Evolutionary conservation across 37 sponge, comb jelly and placozoan genomes (phyloP).

Genomic region (Theonella swinhoei): DNA sequence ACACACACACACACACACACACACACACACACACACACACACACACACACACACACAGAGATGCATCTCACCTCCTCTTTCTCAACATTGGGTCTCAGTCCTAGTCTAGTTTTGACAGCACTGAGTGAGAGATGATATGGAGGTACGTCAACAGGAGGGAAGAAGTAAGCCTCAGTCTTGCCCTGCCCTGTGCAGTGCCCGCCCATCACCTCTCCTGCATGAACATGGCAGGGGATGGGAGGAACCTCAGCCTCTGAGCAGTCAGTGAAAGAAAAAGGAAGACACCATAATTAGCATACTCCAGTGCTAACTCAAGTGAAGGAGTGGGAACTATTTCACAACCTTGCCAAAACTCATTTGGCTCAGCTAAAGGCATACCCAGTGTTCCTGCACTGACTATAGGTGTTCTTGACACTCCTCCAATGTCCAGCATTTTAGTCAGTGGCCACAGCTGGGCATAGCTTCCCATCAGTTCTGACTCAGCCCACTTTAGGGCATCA

Average conservation of each 20-base stretch:
- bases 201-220: slow-evolving; percentile 71
- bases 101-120: slow-evolving; percentile 70
- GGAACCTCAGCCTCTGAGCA: slow-evolving; percentile 78
- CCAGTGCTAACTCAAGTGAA: no score
- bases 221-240: slow-evolving; percentile 92
- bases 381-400: no score
- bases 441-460: slow-evolving; percentile 76
- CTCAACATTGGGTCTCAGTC: slow-evolving; percentile 51
- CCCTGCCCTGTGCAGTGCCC: slow-evolving; percentile 77
- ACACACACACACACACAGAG: background rate
- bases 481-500: slow-evolving; percentile 53
- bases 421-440: slow-evolving; percentile 91
- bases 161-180: slow-evolving; percentile 92
- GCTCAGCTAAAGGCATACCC: no score
- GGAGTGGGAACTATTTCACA: no score
- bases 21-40: background rate
- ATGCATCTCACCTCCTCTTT: slow-evolving; percentile 40
- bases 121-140: slow-evolving; percentile 78
- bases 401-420: slow-evolving; percentile 60
- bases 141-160: slow-evolving; percentile 84
- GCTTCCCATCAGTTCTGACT: slow-evolving; percentile 66
- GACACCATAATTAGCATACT: background rate
- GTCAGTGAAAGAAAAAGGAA: background rate
- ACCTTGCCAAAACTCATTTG: no score
- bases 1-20: no score